Conservation (phyloP, 2,797 vertebrate species). For the Sarcophilus harrisii region DNA sequence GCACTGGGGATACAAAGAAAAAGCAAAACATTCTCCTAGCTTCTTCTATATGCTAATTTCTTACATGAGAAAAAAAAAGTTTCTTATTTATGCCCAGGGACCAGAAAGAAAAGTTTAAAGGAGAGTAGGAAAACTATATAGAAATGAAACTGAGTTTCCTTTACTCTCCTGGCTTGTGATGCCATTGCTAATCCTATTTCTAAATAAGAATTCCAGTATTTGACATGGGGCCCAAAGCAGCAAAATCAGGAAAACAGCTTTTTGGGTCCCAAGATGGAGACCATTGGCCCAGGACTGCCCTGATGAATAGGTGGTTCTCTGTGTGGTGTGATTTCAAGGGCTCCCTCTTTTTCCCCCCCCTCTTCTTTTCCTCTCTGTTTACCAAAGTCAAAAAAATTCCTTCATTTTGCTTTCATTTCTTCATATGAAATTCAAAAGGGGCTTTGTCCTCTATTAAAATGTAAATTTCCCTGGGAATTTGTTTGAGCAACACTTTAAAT, state of each 20-base stretch:
- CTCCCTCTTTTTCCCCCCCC: background rate
- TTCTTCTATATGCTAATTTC: background rate
- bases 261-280: background rate
- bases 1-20: background rate
- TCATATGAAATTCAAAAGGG: background rate
- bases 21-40: background rate
- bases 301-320: background rate
- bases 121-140: background rate
- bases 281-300: background rate
- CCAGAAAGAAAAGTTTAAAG: background rate
- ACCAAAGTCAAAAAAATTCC: background rate
- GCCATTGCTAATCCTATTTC: background rate
- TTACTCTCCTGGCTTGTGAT: background rate
- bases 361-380: background rate
- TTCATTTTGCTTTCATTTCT: background rate
- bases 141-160: background rate
- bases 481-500: background rate
- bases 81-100: background rate
- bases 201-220: background rate
- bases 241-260: background rate
- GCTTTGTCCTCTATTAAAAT: background rate
- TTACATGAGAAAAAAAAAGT: background rate
- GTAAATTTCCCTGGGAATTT: background rate
- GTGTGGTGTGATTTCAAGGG: background rate
- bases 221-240: background rate